Conservation (phyloP, 2,113 vertebrate genomes). For the Megaptera novaeangliae region DNA sequence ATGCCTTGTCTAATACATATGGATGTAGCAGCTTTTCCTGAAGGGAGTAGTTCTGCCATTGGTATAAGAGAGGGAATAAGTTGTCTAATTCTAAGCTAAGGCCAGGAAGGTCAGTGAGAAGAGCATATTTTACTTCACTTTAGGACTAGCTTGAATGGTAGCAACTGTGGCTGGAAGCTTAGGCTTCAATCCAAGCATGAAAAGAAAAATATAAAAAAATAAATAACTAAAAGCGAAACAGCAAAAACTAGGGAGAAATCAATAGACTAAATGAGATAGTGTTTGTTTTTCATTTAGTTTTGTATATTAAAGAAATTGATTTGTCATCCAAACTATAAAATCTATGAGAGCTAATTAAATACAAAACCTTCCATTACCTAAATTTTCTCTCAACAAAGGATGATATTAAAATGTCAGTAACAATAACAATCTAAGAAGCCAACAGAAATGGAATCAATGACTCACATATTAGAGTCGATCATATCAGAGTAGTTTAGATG, state of each 20-base stretch:
- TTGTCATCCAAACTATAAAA: constrained; percentile 42
- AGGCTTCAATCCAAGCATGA: constrained; percentile 56
- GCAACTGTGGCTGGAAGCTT: background rate
- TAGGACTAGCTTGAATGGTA: constrained; percentile 26
- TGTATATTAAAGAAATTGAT: constrained; percentile 52
- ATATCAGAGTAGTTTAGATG: background rate
- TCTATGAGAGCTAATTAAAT: constrained; percentile 64
- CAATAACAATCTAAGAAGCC: background rate
- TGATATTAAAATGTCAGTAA: background rate
- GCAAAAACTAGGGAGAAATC: constrained; percentile 59
- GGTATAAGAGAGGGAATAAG: background rate
- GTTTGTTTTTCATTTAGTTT: constrained; percentile 56
- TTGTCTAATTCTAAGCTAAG: constrained; percentile 55
- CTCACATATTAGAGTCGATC: background rate
- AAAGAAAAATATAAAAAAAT: constrained; percentile 36
- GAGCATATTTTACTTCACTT: constrained; percentile 48
- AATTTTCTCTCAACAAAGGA: constrained; percentile 20
- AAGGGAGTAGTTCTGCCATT: background rate
- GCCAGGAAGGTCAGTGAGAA: constrained; percentile 54
- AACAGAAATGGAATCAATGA: constrained; percentile 5
- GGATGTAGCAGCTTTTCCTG: constrained; percentile 45
- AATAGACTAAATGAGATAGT: constrained; percentile 39
- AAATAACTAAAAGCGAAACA: background rate
- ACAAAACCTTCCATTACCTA: constrained; percentile 35
- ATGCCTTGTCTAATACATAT: constrained; percentile 51